Conservation (phyloP, 2,113 vertebrate species). For the Paradoxurus hermaphroditus region DNA sequence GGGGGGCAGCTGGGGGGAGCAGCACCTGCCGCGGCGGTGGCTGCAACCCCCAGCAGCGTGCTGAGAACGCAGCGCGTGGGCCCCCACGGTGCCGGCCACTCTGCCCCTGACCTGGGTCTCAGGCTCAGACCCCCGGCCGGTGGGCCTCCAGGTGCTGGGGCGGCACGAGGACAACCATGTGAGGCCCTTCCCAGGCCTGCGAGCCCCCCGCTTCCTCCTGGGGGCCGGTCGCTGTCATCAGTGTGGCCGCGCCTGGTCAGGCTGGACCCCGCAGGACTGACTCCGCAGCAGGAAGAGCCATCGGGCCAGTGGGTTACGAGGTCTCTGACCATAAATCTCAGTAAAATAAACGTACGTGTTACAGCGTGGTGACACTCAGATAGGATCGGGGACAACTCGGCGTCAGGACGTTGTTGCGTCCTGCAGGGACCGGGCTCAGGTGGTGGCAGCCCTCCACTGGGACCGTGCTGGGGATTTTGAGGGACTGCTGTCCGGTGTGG, state of each 20-base stretch:
- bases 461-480: too few relatives aligned
- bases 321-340: accelerated
- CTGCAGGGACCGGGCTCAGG: accelerated
- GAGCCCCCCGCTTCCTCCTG: accelerated
- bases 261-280: neutral
- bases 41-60: accelerated
- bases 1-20: accelerated
- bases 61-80: accelerated
- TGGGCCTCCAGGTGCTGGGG: too few relatives aligned
- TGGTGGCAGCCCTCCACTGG: neutral
- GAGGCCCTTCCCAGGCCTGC: neutral
- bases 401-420: accelerated
- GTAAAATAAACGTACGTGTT: accelerated
- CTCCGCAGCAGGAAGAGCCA: neutral
- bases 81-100: neutral
- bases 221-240: accelerated
- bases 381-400: accelerated
- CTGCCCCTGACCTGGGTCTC: neutral
- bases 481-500: neutral
- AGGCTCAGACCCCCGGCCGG: neutral
- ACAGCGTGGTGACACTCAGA: accelerated
- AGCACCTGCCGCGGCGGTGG: accelerated
- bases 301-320: accelerated
- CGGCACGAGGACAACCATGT: neutral
- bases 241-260: neutral